Evolutionary conservation across 2,113 vertebrate genomes (phyloP).

Genomic region (Chascanopsetta lugubris): DNA sequence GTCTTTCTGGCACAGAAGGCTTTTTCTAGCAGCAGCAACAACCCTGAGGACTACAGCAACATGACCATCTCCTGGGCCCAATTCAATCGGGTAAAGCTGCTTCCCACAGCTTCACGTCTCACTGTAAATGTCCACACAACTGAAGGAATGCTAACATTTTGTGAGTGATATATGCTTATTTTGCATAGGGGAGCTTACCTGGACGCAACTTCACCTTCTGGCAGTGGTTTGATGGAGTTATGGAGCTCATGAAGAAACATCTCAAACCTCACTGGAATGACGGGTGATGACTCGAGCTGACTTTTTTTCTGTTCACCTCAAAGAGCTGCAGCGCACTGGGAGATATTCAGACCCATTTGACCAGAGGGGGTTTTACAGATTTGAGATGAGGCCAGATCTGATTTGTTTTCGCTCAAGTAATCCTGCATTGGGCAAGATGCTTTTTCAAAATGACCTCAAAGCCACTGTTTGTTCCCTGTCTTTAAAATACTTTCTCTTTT

Average conservation of each 20-base stretch:
- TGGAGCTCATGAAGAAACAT: slow-evolving; percentile 96
- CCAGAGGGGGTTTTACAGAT: too few relatives aligned
- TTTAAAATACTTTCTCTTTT: too few relatives aligned
- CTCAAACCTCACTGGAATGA: slow-evolving; percentile 97
- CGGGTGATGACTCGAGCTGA: slow-evolving; percentile 80
- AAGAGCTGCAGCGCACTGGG: neutral
- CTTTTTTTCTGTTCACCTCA: neutral
- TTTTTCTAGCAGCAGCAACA: slow-evolving; percentile 87
- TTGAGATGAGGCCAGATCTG: too few relatives aligned
- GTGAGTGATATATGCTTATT: neutral
- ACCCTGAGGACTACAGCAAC: slow-evolving; percentile 87
- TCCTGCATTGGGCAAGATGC: too few relatives aligned
- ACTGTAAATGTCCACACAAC: too few relatives aligned
- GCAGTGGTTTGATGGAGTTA: slow-evolving; percentile 98
- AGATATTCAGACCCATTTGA: too few relatives aligned
- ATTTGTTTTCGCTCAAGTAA: too few relatives aligned
- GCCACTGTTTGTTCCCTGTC: too few relatives aligned
- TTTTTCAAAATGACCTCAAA: too few relatives aligned
- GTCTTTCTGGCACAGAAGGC: slow-evolving; percentile 94
- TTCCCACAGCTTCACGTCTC: slow-evolving; percentile 1
- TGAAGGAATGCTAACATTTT: neutral
- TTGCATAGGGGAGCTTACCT: slow-evolving; percentile 88
- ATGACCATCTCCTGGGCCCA: slow-evolving; percentile 96
- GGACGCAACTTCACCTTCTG: slow-evolving; percentile 97
- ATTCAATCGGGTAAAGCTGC: slow-evolving; percentile 85